These are phyloP conservation scores for Mustela lutreola DNA, from an alignment of 2,113 vertebrate genomes.

Conservation along the genomic window DNA sequence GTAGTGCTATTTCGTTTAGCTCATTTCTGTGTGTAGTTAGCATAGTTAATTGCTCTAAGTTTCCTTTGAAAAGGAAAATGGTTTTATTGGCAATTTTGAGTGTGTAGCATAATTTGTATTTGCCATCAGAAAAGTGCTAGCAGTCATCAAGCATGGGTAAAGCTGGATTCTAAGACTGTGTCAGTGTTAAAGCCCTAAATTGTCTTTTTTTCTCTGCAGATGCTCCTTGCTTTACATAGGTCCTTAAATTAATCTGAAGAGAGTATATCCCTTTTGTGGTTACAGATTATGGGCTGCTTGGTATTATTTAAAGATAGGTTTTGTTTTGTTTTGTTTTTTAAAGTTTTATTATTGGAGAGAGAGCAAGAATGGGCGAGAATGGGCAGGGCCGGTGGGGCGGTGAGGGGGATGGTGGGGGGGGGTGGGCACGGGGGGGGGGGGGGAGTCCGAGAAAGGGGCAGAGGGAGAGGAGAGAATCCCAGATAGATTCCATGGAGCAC, in stretches of 20 bases:
- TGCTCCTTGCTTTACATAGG: slow-evolving; percentile 11
- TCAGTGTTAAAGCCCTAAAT: not conserved
- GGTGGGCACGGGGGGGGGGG: too few relatives aligned
- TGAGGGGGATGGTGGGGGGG: too few relatives aligned
- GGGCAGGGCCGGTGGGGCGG: too few relatives aligned
- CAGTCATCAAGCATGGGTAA: slow-evolving; percentile 23
- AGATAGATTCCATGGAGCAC: not conserved
- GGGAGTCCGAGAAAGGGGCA: not conserved
- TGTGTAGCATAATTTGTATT: slow-evolving; percentile 72
- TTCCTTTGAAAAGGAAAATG: slow-evolving; percentile 55
- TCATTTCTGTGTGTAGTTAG: not conserved
- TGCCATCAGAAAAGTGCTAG: slow-evolving; percentile 42
- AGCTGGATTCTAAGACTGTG: slow-evolving; percentile 23
- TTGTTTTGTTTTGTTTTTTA: not conserved
- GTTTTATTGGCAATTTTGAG: slow-evolving; percentile 68
- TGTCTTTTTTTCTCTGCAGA: slow-evolving; percentile 38
- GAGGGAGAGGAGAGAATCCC: not conserved
- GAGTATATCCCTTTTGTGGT: not conserved
- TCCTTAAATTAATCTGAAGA: slow-evolving; percentile 50
- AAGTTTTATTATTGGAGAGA: not conserved
- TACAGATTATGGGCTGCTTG: slow-evolving; percentile 15
- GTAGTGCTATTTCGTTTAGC: not conserved
- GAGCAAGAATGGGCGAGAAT: too few relatives aligned
- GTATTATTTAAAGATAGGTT: slow-evolving; percentile 23
- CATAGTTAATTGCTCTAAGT: slow-evolving; percentile 26